A percentile compares a stretch with the other conserved stretches of the same genome.
Evolutionary conservation across 2,888 invertebrate species (phyloP).

Genomic region (Andrena trimmerana): DNA sequence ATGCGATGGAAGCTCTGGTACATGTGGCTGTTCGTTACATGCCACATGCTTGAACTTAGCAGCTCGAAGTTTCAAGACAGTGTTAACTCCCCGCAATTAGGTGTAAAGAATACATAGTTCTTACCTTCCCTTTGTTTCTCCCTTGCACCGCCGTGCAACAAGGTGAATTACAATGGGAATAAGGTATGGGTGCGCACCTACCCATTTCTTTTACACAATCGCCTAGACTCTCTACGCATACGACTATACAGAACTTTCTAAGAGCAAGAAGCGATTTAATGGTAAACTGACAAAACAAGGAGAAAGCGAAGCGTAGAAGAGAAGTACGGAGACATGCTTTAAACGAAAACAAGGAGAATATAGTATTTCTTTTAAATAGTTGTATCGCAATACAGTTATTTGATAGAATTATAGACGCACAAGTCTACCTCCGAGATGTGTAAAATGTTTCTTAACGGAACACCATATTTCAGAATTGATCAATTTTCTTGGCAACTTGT

Average conservation of each 20-base stretch:
- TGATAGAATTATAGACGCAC: conserved; percentile 42
- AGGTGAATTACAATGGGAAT: conserved; percentile 4
- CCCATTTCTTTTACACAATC: conserved; percentile 66
- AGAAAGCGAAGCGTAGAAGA: conserved; percentile 5
- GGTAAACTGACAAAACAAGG: conserved; percentile 3
- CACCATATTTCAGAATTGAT: conserved; percentile 72
- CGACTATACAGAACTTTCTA: not conserved
- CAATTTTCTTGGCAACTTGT: conserved; percentile 83
- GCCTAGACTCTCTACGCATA: not conserved
- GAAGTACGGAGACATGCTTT: not conserved
- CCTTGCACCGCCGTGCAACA: not conserved
- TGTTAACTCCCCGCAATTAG: conserved; percentile 83
- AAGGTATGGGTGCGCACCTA: conserved; percentile 83
- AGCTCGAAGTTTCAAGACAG: conserved; percentile 25
- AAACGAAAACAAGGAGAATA: conserved; percentile 63
- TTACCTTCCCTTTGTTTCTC: not conserved
- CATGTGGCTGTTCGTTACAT: not conserved
- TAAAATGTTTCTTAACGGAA: conserved; percentile 73
- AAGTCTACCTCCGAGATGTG: conserved; percentile 55
- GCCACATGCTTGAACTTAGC: not conserved
- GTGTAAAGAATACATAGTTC: conserved; percentile 69
- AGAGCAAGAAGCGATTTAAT: not conserved
- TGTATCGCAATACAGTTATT: conserved; percentile 33
- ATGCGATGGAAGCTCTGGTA: not conserved
- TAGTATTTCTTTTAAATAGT: conserved; percentile 56